Evolutionary conservation across 1,140 invertebrate genomes (phyloP).

Genomic region (Megalonaias nervosa): DNA sequence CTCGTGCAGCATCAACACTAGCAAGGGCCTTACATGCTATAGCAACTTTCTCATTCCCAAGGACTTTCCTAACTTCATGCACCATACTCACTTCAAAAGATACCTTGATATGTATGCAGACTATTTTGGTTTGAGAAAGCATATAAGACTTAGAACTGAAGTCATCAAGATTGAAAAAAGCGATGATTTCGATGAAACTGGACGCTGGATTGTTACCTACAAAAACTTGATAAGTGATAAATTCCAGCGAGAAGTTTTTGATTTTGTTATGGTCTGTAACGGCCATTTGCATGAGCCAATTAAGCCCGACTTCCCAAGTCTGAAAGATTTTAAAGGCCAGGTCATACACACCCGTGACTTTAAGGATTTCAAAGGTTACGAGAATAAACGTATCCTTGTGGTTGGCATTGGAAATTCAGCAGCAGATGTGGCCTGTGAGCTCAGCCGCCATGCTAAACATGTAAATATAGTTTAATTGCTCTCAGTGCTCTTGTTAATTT

Average conservation of each 20-base stretch:
- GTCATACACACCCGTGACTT: conserved; percentile 74
- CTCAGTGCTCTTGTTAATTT: not conserved
- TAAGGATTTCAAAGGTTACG: conserved; percentile 64
- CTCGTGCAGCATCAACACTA: conserved; percentile 72
- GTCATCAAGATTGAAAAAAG: conserved; percentile 39
- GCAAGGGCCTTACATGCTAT: conserved; percentile 74
- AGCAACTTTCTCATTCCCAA: conserved; percentile 73
- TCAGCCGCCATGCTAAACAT: conserved; percentile 63
- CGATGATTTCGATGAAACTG: conserved; percentile 42
- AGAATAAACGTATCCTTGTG: conserved; percentile 72
- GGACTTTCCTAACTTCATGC: conserved; percentile 73
- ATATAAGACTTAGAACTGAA: conserved; percentile 49
- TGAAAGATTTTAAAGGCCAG: conserved; percentile 71
- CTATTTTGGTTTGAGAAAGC: conserved; percentile 63
- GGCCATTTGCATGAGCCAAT: conserved; percentile 67
- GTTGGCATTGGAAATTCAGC: conserved; percentile 75
- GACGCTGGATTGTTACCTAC: conserved; percentile 39
- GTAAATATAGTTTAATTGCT: conserved; percentile 20
- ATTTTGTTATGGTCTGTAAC: conserved; percentile 63
- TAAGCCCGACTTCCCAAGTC: conserved; percentile 63
- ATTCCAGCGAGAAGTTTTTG: conserved; percentile 54
- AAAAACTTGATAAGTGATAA: conserved; percentile 29
- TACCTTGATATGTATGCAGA: conserved; percentile 71
- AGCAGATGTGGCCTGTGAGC: conserved; percentile 72
- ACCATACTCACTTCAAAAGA: conserved; percentile 67